A percentile compares a stretch with the other conserved stretches of the same genome.
phyloP scores from a whole-genome alignment of 1,140 invertebrate species.

The Bombus superbus region DNA sequence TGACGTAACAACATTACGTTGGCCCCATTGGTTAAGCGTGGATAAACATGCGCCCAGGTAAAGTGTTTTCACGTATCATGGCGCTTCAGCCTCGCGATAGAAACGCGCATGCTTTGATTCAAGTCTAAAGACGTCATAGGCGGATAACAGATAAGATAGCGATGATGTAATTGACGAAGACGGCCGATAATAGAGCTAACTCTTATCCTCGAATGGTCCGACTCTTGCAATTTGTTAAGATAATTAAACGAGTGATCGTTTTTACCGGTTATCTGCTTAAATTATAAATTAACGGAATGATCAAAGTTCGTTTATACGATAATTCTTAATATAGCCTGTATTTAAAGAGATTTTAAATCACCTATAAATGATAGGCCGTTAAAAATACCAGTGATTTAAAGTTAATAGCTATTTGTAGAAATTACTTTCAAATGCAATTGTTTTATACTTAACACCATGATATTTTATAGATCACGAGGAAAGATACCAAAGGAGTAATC shows the following conservation, averaged over 20 bases:
- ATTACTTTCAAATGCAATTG: neutral
- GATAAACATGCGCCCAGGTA: constrained; percentile 19
- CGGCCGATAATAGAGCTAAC: neutral
- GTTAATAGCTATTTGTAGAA: neutral
- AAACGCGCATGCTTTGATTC: neutral
- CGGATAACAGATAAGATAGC: constrained; percentile 9
- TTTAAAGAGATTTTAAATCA: neutral
- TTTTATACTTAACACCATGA: neutral
- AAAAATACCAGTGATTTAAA: neutral
- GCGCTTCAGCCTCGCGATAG: too few relatives aligned
- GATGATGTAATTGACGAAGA: constrained; percentile 27
- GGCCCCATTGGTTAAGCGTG: constrained; percentile 19
- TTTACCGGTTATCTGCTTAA: neutral
- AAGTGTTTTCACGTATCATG: constrained; percentile 4
- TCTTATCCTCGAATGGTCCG: neutral
- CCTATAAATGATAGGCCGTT: neutral
- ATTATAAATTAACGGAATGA: neutral
- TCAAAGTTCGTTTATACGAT: neutral
- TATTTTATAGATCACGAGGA: neutral
- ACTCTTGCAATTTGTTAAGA: neutral
- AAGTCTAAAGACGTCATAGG: constrained; percentile 1
- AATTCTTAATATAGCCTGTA: neutral
- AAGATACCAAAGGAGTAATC: neutral
- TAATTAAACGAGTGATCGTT: neutral
- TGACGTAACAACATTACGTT: constrained; percentile 5